phyloP scores from a whole-genome alignment of 2,113 vertebrate species.

The Hyla sarda region DNA sequence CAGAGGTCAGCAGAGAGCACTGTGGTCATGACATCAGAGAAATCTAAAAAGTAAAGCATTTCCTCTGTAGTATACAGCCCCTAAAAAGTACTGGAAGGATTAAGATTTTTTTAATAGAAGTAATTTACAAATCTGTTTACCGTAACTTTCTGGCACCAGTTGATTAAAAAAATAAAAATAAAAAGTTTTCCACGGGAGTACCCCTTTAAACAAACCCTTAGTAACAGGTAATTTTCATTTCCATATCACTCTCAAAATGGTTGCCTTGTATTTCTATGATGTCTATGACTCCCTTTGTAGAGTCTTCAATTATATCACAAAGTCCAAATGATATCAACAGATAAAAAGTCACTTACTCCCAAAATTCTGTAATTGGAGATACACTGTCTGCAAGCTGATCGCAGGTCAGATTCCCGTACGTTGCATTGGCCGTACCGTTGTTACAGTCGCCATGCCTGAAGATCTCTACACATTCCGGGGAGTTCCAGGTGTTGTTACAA shows the following conservation, averaged over 20 bases:
- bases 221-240: neutral
- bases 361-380: conserved; percentile 60
- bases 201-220: neutral
- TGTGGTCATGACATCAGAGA: too few species aligned
- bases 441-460: conserved; percentile 71
- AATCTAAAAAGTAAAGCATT: too few species aligned
- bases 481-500: conserved; percentile 81
- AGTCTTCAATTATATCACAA: neutral
- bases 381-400: conserved; percentile 11
- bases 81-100: too few species aligned
- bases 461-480: conserved; percentile 72
- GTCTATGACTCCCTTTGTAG: neutral
- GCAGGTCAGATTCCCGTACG: conserved; percentile 43
- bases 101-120: too few species aligned
- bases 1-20: too few species aligned
- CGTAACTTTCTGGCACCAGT: too few species aligned
- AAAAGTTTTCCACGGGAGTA: too few species aligned
- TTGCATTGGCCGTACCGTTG: conserved; percentile 66
- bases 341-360: conserved; percentile 58
- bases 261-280: neutral
- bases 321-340: neutral
- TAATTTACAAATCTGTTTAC: too few species aligned
- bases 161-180: too few species aligned
- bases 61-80: too few species aligned
- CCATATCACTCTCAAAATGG: neutral